Conservation (phyloP, 2,888 invertebrate species). For the Ramazzottius varieornatus region DNA sequence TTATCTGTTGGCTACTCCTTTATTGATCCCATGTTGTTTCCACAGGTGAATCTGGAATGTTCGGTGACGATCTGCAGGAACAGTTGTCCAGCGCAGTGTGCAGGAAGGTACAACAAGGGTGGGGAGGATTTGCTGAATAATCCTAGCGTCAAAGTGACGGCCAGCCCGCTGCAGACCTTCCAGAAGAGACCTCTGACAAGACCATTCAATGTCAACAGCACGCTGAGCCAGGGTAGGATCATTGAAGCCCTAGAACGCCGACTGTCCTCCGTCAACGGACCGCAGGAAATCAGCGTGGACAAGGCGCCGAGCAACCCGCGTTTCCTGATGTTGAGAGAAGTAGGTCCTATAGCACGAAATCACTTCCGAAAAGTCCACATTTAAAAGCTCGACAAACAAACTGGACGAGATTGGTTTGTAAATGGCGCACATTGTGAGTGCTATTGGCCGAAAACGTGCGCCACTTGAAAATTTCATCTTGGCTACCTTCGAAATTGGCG, state of each 20-base stretch:
- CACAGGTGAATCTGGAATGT: conserved; percentile 75
- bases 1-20: too few relatives aligned
- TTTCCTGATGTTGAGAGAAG: background rate
- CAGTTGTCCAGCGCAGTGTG: conserved; percentile 52
- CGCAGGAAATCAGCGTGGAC: background rate
- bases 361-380: background rate
- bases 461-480: too few relatives aligned
- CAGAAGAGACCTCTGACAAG: too few relatives aligned
- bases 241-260: background rate
- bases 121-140: background rate
- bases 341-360: background rate
- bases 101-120: background rate
- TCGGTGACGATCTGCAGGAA: conserved; percentile 66
- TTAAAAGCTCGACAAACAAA: background rate
- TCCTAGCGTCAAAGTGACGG: too few relatives aligned
- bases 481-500: background rate
- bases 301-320: background rate
- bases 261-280: background rate
- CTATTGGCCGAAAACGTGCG: too few relatives aligned
- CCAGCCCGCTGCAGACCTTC: too few relatives aligned
- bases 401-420: too few relatives aligned
- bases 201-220: background rate
- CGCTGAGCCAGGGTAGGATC: background rate
- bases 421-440: background rate
- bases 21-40: too few relatives aligned